These are phyloP conservation scores for Gymnodraco acuticeps DNA, from an alignment of 2,797 vertebrate species.

Conservation along the genomic window DNA sequence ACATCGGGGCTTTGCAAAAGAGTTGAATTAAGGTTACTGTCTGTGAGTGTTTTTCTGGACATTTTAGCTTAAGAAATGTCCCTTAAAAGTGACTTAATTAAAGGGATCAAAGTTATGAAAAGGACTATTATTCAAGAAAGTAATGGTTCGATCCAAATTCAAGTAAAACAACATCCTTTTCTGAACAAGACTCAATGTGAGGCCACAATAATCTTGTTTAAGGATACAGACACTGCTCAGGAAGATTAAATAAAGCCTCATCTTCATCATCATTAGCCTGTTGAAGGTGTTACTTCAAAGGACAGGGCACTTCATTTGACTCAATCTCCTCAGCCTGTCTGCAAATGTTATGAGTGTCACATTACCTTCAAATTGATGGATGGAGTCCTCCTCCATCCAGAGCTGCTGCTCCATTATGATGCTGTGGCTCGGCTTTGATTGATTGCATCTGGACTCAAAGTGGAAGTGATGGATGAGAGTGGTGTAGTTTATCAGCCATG, in stretches of 20 bases:
- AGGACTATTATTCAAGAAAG: neutral
- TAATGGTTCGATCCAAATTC: constrained; percentile 7
- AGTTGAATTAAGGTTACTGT: constrained; percentile 19
- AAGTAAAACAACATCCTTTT: constrained; percentile 18
- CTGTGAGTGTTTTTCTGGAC: neutral
- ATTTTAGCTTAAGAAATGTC: neutral
- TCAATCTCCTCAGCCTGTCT: constrained; percentile 37
- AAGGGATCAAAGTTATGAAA: neutral
- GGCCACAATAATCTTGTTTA: constrained; percentile 18
- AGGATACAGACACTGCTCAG: neutral
- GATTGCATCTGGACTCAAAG: constrained; percentile 48
- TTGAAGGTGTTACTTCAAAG: constrained; percentile 68
- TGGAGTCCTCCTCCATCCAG: constrained; percentile 55
- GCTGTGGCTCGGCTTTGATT: constrained; percentile 51
- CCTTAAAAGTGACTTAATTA: neutral
- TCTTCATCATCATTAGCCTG: constrained; percentile 64
- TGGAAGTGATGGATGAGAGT: constrained; percentile 70
- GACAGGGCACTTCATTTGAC: constrained; percentile 64
- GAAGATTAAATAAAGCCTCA: constrained; percentile 49
- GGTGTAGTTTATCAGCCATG: constrained; percentile 22
- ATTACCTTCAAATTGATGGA: constrained; percentile 71
- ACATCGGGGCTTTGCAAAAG: neutral
- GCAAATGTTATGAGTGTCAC: constrained; percentile 66
- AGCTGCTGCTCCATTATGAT: constrained; percentile 51
- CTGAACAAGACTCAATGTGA: constrained; percentile 9